These are phyloP conservation scores for Stenchaetothrips biformis DNA, from an alignment of 2,888 invertebrate species.

Conservation along the genomic window DNA sequence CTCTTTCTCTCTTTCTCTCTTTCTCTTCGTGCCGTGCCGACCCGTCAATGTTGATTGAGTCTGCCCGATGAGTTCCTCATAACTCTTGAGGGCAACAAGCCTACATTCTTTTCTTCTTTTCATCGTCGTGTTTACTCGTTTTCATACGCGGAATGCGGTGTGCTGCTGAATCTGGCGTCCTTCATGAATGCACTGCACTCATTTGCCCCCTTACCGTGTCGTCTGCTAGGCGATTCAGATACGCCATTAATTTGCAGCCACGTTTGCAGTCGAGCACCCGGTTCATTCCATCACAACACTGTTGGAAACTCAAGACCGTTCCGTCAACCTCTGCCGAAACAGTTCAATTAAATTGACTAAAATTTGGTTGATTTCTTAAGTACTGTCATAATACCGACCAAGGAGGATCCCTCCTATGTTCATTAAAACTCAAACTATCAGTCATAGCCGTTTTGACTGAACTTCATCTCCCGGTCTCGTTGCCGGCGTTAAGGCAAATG, in stretches of 20 bases:
- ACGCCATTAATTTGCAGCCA: conserved; percentile 10
- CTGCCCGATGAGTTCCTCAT: conserved; percentile 3
- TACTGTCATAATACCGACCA: too few relatives aligned
- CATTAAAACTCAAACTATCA: too few relatives aligned
- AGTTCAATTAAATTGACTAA: background rate
- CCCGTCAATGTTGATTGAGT: conserved; percentile 21
- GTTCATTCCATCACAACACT: background rate
- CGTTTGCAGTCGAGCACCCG: background rate
- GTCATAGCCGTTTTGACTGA: too few relatives aligned
- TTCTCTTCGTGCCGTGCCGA: background rate
- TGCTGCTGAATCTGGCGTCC: too few relatives aligned
- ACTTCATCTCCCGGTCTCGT: too few relatives aligned
- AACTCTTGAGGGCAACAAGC: background rate
- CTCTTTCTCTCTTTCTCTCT: background rate
- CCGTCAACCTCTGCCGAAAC: background rate
- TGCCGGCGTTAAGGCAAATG: too few relatives aligned
- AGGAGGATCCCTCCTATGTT: too few relatives aligned
- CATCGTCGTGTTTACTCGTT: background rate
- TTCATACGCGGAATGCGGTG: too few relatives aligned
- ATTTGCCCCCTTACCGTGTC: too few relatives aligned
- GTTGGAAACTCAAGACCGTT: background rate
- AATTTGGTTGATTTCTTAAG: background rate
- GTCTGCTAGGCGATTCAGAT: too few relatives aligned
- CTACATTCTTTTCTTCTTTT: background rate
- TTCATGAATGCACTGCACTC: too few relatives aligned